Conservation (phyloP, 1,140 invertebrate genomes). For the Papilio glaucus region DNA sequence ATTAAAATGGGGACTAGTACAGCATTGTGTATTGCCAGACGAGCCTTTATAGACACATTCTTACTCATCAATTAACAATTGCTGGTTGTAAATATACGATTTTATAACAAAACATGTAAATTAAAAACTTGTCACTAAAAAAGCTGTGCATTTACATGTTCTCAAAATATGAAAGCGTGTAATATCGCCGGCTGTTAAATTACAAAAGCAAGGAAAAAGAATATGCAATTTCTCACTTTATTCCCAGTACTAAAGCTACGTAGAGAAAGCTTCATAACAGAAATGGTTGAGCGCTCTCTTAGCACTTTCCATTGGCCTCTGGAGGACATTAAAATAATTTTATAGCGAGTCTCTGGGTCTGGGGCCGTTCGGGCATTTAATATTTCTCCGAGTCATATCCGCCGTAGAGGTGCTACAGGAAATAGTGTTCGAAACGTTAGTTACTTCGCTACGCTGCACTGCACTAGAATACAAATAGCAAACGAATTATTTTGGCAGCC, state of each 20-base stretch:
- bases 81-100: too few relatives aligned
- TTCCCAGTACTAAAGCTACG: constrained; percentile 53
- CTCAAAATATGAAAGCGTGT: background rate
- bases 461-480: constrained; percentile 3
- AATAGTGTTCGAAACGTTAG: constrained; percentile 31
- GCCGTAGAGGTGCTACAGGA: constrained; percentile 33
- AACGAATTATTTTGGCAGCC: background rate
- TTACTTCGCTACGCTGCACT: background rate
- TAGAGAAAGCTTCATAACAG: constrained; percentile 64
- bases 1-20: too few relatives aligned
- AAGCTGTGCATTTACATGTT: background rate
- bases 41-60: too few relatives aligned
- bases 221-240: constrained; percentile 47
- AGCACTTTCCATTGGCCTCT: constrained; percentile 46
- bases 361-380: background rate
- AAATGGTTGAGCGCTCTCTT: constrained; percentile 58
- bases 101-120: too few relatives aligned
- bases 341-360: constrained; percentile 34
- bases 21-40: too few relatives aligned
- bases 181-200: background rate
- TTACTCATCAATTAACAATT: too few relatives aligned
- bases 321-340: constrained; percentile 48
- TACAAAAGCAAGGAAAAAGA: constrained; percentile 5
- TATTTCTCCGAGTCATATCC: constrained; percentile 16
- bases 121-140: too few relatives aligned